phyloP scores from a whole-genome alignment of 1,140 invertebrate species.

The Trichomalopsis sarcophagae region DNA sequence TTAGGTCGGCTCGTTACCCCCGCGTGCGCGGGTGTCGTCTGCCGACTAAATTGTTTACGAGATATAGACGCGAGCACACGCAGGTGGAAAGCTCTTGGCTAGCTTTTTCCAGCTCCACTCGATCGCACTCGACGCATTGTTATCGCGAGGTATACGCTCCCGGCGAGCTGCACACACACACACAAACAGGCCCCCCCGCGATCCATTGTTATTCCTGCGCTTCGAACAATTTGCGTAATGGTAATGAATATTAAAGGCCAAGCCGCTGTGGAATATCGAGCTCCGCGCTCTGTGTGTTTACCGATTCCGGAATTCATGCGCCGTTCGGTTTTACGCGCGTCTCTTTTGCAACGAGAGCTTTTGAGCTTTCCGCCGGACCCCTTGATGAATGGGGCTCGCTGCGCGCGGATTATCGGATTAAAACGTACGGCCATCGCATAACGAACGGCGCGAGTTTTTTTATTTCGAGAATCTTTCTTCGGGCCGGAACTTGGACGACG shows the following conservation, averaged over 20 bases:
- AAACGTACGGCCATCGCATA: neutral
- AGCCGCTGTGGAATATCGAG: slow-evolving; percentile 18
- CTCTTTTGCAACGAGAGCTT: neutral
- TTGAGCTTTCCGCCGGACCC: neutral
- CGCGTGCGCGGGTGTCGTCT: no score
- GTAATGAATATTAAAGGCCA: slow-evolving; percentile 30
- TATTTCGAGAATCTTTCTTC: no score
- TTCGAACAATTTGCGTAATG: slow-evolving; percentile 30
- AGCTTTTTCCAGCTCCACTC: neutral
- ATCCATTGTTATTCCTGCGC: slow-evolving; percentile 4
- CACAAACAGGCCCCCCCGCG: no score
- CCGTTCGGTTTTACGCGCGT: slow-evolving; percentile 7
- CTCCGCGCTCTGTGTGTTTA: neutral
- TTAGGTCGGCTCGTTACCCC: neutral
- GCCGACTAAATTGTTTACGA: neutral
- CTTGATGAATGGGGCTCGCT: slow-evolving; percentile 19
- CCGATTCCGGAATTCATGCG: slow-evolving; percentile 15
- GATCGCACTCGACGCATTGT: slow-evolving; percentile 3
- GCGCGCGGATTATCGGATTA: slow-evolving; percentile 20
- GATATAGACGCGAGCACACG: neutral
- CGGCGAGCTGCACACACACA: no score
- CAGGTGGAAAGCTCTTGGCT: neutral
- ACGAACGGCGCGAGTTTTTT: no score
- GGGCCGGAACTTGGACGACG: no score
- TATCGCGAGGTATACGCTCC: neutral